Base-by-base conservation (phyloP, 2,888 invertebrate genomes). In the Synergus umbraculus region DNA sequence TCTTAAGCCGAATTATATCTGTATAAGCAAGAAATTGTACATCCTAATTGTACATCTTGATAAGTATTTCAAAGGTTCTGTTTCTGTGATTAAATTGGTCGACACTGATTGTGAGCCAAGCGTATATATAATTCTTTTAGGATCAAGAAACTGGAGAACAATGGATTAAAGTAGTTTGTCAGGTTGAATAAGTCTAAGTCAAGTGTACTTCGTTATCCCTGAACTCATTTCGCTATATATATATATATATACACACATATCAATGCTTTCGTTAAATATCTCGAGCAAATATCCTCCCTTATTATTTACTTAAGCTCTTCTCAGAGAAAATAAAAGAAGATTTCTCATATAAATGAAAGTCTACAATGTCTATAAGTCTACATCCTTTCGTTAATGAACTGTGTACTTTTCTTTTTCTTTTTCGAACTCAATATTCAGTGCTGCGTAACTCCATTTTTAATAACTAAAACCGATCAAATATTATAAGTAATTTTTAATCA, bases 101-200 rank as follows among this genome's bases (percentile, higher is more conserved):
- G 67, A 67, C 67, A 44, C 46, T 22, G 22, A 22, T 22, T 22
- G 22, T 10, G 44, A 67, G 46, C 67, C 67, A 67, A 46, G 67
- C 67, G 46, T 37, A 37, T 37, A 37, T 37, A 37, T 37, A 13
- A 46, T 44, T 13, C 67, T 43, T 46, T 10, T 22, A 67, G 67
- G 22, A 46, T 67, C 44, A 67, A 67, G 67, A 22, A 18, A 22
- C 67, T 22, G 43, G 46, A 46, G 18, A 67, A 44, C 43, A 67
- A 67, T 46, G 67, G 67, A 67, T 67, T 46, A 67, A 22, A 67
- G 46, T 46, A 67, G 44, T 15, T 44, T 44, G 67, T 46, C 67
- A 67, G 44, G 66, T 67, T 44, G 4, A 44, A 67, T 67, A 44
- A 44, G 43, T 67, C 44, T 29, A 46, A 67, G 67, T 44, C 46